A percentile compares a stretch with the other conserved stretches of the same genome.
These are phyloP conservation scores for Callyntrura guangdongensis DNA, from an alignment of 2,888 invertebrate genomes.

Conservation along the genomic window DNA sequence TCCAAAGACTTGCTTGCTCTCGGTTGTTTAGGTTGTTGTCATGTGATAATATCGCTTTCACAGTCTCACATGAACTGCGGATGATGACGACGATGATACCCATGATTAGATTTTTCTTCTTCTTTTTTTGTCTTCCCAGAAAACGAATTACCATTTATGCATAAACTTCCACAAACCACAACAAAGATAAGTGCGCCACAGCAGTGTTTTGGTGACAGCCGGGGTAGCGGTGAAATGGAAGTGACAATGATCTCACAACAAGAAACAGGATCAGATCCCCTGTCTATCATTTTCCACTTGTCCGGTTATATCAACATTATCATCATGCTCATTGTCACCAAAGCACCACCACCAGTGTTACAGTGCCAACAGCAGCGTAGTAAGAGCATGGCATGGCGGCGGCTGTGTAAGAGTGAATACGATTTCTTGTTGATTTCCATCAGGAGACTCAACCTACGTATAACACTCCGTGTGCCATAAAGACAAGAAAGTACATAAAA, in stretches of 20 bases:
- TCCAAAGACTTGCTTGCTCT: background rate
- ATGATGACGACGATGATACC: background rate
- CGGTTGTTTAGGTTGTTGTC: background rate
- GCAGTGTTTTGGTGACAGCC: too few relatives aligned
- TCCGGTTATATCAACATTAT: constrained; percentile 7
- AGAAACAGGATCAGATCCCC: constrained; percentile 19
- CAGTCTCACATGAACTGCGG: background rate
- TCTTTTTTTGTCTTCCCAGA: background rate
- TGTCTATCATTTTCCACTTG: constrained; percentile 46
- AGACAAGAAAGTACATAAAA: background rate
- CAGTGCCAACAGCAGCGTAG: background rate
- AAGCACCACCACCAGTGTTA: background rate
- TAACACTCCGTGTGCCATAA: background rate
- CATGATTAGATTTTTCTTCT: background rate
- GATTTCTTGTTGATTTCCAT: background rate
- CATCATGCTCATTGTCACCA: constrained; percentile 24
- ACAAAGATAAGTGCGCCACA: background rate
- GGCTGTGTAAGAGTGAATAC: background rate
- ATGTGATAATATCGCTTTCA: constrained; percentile 16
- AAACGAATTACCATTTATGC: constrained; percentile 27
- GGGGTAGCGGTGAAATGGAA: background rate
- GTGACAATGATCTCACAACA: constrained; percentile 27
- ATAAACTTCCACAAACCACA: background rate
- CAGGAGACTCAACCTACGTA: background rate
- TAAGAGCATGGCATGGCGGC: background rate